Base-by-base conservation (phyloP, 2,888 invertebrate species). In the Phrixothrix hirtus region DNA sequence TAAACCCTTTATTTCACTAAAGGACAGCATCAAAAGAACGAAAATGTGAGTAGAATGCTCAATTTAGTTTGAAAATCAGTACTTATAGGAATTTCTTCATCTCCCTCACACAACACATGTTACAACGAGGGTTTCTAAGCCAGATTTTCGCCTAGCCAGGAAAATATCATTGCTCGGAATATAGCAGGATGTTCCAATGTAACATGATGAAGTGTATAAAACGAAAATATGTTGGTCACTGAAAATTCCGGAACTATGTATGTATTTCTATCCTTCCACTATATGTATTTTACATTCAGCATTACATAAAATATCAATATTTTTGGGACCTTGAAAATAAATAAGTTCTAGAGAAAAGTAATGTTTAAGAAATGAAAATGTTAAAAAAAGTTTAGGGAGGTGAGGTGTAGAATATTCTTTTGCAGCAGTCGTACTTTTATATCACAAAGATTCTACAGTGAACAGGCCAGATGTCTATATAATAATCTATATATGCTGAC, bases 401-500 rank as follows among this genome's bases (percentile, higher is more conserved):
- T 47, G 35, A 53, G 38, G 43, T 38, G 41, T 26, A 46, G 46
- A 55, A 55, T 49, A 55, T 55, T 49, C 50, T 55, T 50, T 50
- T 32, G 39, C 35, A 50, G 59, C 60, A 65, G 65, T 67, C 67
- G 68, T 71, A 69, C 65, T 70, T 72, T 72, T 73, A 74, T 74
- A 72, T 72, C 69, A 67, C 68, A 70, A 73, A 75, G 73, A 74
- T 74, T 73, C 71, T 63, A 67, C 64, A 71, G 68, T 71, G 70
- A 71, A 68, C 68, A 71, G 70, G 70, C 74, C 75, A 75, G 75
- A 76, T 76, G 75, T 75, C 75, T 75, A 75, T 76, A 76, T 76
- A 76, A 76, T 76, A 76, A 75, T 76, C 75, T 75, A 76, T 76
- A 76, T 76, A 74, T 75, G 76, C 76, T 76, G 76, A 76, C 76